Evolutionary conservation across 2,113 vertebrate genomes (phyloP).

Genomic region (Vombatus ursinus): DNA sequence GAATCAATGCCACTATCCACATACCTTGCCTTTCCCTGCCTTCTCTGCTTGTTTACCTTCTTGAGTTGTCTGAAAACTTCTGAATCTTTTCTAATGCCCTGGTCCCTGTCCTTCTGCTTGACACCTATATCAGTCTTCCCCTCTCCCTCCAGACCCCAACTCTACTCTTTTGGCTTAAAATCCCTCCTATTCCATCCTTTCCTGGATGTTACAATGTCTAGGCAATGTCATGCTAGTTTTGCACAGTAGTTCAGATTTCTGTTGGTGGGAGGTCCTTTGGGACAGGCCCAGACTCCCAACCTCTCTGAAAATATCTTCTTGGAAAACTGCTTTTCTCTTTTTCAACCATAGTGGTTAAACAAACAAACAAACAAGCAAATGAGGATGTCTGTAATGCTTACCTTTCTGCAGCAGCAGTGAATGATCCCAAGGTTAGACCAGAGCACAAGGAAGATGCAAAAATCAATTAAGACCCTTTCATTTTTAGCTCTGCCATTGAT

Average conservation of each 20-base stretch:
- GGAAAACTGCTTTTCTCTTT: neutral
- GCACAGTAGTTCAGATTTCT: neutral
- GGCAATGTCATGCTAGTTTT: neutral
- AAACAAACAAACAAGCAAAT: neutral
- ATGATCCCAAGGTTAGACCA: neutral
- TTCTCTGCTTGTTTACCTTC: neutral
- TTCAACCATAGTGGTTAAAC: neutral
- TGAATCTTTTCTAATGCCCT: neutral
- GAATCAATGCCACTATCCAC: neutral
- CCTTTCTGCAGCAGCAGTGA: neutral
- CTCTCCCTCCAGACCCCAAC: neutral
- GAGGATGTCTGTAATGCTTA: neutral
- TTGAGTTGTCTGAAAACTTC: neutral
- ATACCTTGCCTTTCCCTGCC: neutral
- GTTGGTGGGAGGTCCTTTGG: neutral
- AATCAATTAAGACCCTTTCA: neutral
- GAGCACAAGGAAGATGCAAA: neutral
- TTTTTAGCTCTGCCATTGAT: neutral
- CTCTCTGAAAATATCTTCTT: neutral
- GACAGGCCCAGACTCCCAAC: neutral
- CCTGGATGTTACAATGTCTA: neutral
- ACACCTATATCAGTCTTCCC: neutral
- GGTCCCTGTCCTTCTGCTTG: neutral
- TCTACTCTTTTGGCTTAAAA: neutral
- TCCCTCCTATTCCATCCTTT: neutral